Percentiles rank a stretch among this genome's conserved stretches.
These are phyloP conservation scores for Oophaga pumilio DNA, from an alignment of 2,113 vertebrate species.

Conservation along the genomic window DNA sequence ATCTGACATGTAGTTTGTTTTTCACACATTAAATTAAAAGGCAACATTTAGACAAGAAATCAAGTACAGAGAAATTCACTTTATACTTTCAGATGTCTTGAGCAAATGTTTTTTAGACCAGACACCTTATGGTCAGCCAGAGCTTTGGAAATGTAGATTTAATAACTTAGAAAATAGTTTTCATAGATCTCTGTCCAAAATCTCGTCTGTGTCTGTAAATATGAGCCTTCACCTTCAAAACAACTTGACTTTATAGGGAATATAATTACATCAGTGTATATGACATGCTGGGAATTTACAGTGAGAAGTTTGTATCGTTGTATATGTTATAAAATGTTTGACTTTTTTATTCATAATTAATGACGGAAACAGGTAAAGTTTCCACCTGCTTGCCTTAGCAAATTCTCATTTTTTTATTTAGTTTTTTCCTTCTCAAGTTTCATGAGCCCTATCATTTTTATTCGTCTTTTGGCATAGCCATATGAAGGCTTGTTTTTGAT, in stretches of 20 bases:
- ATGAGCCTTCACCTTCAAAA: conserved; percentile 4
- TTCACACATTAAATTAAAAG: background rate
- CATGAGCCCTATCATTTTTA: too few species aligned
- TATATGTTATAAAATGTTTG: background rate
- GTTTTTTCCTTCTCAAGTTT: too few species aligned
- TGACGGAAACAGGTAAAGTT: too few species aligned
- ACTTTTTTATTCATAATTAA: background rate
- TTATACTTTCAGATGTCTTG: background rate
- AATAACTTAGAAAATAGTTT: background rate
- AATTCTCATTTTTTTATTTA: too few species aligned
- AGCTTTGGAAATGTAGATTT: background rate
- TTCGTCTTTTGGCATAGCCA: too few species aligned
- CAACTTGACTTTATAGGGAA: background rate
- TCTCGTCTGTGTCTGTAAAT: background rate
- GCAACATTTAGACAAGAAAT: background rate
- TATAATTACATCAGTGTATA: background rate
- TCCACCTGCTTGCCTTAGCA: too few species aligned
- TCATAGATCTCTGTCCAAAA: conserved; percentile 1
- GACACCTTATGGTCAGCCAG: background rate
- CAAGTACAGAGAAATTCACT: background rate
- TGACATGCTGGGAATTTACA: background rate
- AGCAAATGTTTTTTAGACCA: background rate
- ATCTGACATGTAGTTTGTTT: background rate
- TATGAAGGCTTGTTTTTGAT: too few species aligned
- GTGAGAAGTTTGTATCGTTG: background rate